Conservation (phyloP, 2,797 vertebrate genomes). For the Zalophus californianus region DNA sequence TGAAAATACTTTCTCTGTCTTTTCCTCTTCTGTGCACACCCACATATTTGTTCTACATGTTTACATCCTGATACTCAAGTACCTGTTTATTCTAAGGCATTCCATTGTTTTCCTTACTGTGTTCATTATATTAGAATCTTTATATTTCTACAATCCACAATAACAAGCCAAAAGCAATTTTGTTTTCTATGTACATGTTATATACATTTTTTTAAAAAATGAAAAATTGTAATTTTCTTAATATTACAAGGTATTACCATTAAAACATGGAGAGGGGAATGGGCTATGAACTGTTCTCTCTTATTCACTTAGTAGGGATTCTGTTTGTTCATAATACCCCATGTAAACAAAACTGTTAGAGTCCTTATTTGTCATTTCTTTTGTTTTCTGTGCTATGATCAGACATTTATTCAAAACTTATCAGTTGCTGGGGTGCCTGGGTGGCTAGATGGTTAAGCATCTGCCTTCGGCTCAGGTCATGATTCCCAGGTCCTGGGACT, state of each 20-base stretch:
- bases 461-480: too few species aligned
- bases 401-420: background rate
- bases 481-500: too few species aligned
- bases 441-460: too few species aligned
- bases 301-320: constrained; percentile 20
- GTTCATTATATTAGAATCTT: background rate
- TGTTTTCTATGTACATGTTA: background rate
- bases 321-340: background rate
- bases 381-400: background rate
- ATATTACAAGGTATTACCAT: background rate
- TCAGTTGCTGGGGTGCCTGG: background rate
- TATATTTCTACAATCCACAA: background rate
- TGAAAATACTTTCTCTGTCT: background rate
- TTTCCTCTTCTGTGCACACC: background rate
- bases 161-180: background rate
- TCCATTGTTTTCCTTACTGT: constrained; percentile 3
- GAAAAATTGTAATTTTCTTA: background rate
- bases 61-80: background rate
- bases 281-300: background rate
- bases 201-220: background rate
- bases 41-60: background rate
- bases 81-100: background rate
- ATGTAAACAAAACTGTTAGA: background rate
- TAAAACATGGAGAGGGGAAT: background rate
- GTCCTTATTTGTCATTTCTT: background rate